These are phyloP conservation scores for Hirudo medicinalis DNA, from an alignment of 1,140 invertebrate genomes.

Conservation along the genomic window DNA sequence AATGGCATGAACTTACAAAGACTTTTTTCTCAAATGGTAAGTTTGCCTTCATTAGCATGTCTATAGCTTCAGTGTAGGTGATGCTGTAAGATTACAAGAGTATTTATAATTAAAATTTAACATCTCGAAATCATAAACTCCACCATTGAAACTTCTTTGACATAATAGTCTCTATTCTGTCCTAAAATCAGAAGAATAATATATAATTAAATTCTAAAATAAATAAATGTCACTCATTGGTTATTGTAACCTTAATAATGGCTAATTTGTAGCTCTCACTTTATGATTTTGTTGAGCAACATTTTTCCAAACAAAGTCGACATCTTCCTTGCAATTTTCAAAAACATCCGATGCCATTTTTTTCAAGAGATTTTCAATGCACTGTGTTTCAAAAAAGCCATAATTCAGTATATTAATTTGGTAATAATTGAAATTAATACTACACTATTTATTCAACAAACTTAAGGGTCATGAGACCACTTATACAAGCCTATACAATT, in stretches of 20 bases:
- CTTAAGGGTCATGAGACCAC: no score
- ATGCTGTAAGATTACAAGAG: not conserved
- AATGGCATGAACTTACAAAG: not conserved
- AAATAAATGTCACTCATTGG: no score
- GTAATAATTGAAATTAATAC: not conserved
- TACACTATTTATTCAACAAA: no score
- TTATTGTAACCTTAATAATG: no score
- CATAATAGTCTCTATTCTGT: no score
- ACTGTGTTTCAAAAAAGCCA: not conserved
- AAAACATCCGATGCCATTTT: not conserved
- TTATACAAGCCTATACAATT: no score
- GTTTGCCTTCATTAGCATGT: not conserved
- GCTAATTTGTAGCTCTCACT: no score
- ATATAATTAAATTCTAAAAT: no score
- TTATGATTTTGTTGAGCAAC: no score
- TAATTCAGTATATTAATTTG: no score
- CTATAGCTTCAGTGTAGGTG: conserved; percentile 9
- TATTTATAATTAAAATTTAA: not conserved
- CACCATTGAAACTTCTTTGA: not conserved
- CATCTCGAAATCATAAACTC: not conserved
- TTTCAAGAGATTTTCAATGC: conserved; percentile 9
- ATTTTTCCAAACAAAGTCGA: conserved; percentile 5
- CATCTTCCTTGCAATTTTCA: not conserved
- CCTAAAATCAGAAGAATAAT: no score
- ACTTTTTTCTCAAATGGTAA: conserved; percentile 10